A percentile compares a stretch with the other conserved stretches of the same genome.
Evolutionary conservation across 2,888 invertebrate species (phyloP).

Genomic region (Keiferia lycopersicella): DNA sequence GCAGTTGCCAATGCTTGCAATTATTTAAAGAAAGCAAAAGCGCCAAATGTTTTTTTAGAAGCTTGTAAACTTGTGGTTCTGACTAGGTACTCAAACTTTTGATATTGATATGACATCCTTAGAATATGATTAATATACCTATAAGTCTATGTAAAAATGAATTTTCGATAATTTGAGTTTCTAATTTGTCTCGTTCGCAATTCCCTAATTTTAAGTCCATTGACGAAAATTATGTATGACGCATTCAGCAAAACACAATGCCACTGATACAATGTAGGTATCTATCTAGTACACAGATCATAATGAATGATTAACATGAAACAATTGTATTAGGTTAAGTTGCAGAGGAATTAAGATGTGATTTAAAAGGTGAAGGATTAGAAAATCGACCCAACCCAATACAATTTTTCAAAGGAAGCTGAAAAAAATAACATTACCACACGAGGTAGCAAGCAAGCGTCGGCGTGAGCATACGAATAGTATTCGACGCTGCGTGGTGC

Average conservation of each 20-base stretch:
- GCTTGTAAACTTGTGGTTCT: too few species aligned
- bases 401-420: slow-evolving; percentile 54
- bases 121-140: too few species aligned
- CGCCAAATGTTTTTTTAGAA: too few species aligned
- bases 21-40: too few species aligned
- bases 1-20: too few species aligned
- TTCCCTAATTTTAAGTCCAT: not conserved
- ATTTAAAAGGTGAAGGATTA: slow-evolving; percentile 22
- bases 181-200: too few species aligned
- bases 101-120: too few species aligned
- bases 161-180: too few species aligned
- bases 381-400: slow-evolving; percentile 48
- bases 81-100: too few species aligned
- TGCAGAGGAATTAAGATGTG: not conserved
- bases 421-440: slow-evolving; percentile 57
- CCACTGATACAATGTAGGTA: slow-evolving; percentile 11
- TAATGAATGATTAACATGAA: slow-evolving; percentile 18
- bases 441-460: slow-evolving; percentile 73
- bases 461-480: slow-evolving; percentile 55
- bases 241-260: slow-evolving; percentile 15
- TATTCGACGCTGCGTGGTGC: slow-evolving; percentile 52
- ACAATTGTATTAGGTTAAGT: slow-evolving; percentile 15
- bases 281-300: not conserved
- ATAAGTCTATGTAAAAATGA: too few species aligned
- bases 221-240: not conserved